phyloP scores from a whole-genome alignment of 2,797 vertebrate species.

The Sciaenops ocellatus region DNA sequence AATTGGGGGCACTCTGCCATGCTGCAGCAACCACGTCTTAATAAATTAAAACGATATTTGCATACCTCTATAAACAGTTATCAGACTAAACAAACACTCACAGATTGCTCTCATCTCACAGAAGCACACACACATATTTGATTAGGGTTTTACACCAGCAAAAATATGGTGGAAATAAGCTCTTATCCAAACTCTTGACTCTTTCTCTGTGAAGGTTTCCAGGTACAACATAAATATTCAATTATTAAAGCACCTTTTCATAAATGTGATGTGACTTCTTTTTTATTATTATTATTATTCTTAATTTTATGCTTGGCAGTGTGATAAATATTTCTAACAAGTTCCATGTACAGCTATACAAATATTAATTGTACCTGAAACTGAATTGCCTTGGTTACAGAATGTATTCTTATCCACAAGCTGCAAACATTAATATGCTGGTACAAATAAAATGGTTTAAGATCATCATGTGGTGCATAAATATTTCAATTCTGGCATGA shows the following conservation, averaged over 20 bases:
- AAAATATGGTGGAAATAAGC: neutral
- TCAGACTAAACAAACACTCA: slow-evolving; percentile 42
- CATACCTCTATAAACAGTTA: slow-evolving; percentile 37
- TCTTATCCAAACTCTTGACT: neutral
- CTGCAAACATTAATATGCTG: neutral
- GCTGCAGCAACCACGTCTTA: slow-evolving; percentile 12
- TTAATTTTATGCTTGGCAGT: neutral
- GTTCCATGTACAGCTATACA: neutral
- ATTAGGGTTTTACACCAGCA: neutral
- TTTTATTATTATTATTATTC: too few species aligned
- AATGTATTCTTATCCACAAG: neutral
- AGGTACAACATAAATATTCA: neutral
- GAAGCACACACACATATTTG: neutral
- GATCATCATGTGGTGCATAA: neutral
- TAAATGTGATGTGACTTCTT: neutral
- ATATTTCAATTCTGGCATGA: neutral
- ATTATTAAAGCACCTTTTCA: neutral
- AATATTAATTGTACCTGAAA: neutral
- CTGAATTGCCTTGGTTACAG: neutral
- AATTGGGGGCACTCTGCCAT: slow-evolving; percentile 1
- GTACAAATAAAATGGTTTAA: neutral
- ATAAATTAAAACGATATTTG: slow-evolving; percentile 44
- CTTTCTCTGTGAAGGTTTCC: neutral
- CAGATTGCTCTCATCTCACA: neutral
- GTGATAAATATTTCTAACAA: neutral